A percentile compares a stretch with the other conserved stretches of the same genome.
phyloP scores from a whole-genome alignment of 2,888 invertebrate genomes.

The Euphydryas editha region DNA sequence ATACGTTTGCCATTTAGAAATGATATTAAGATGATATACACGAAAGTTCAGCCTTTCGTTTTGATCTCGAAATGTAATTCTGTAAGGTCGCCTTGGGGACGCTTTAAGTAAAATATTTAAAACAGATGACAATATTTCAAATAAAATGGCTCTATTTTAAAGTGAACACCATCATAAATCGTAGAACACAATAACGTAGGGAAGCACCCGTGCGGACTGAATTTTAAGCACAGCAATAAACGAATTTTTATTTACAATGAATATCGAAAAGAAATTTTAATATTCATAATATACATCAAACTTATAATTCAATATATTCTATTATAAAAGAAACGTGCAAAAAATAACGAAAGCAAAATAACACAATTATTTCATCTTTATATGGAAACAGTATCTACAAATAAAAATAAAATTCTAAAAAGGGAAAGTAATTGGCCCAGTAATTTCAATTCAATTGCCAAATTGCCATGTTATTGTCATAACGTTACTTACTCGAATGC shows the following conservation, averaged over 20 bases:
- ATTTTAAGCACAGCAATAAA: constrained; percentile 72
- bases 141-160: constrained; percentile 81
- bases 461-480: constrained; percentile 57
- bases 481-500: constrained; percentile 55
- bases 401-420: background rate
- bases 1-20: constrained; percentile 25
- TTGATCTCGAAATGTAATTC: constrained; percentile 61
- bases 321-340: too few species aligned
- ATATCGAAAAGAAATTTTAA: constrained; percentile 21
- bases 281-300: constrained; percentile 5
- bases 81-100: constrained; percentile 72
- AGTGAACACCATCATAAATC: constrained; percentile 76
- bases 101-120: constrained; percentile 81
- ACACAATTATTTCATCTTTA: background rate
- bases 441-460: constrained; percentile 40
- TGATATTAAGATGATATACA: constrained; percentile 53
- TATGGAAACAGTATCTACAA: background rate
- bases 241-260: constrained; percentile 40
- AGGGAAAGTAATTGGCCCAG: constrained; percentile 9
- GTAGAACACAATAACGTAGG: constrained; percentile 73
- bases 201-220: constrained; percentile 66
- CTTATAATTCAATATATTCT: background rate
- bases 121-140: constrained; percentile 81
- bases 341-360: too few species aligned
- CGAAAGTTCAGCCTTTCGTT: constrained; percentile 62